Evolutionary conservation across 2,113 vertebrate genomes (phyloP).

Genomic region (Amblyornis subalaris): DNA sequence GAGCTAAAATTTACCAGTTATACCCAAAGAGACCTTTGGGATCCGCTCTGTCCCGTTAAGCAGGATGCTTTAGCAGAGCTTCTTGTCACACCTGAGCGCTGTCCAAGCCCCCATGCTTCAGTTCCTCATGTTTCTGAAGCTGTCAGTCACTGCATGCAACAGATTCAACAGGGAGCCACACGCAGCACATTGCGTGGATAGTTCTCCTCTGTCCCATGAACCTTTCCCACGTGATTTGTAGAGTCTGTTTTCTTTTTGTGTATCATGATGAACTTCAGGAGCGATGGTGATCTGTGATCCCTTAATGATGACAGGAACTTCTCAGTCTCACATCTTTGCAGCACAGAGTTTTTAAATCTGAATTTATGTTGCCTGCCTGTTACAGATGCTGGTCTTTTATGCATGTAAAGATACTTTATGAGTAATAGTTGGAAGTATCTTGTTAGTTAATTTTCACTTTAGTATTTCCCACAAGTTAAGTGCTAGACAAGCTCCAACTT

Average conservation of each 20-base stretch:
- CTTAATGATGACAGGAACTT: neutral
- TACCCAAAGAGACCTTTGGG: neutral
- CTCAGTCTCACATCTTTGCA: neutral
- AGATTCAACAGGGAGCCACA: neutral
- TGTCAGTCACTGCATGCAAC: fast-evolving
- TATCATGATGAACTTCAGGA: neutral
- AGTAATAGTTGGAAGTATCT: neutral
- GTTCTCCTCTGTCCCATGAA: neutral
- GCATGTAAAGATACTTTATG: neutral
- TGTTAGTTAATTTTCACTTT: neutral
- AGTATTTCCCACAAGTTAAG: neutral
- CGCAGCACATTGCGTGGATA: neutral
- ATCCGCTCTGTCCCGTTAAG: neutral
- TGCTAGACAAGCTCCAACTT: neutral
- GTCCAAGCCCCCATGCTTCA: neutral
- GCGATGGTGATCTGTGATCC: neutral
- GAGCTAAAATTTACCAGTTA: neutral
- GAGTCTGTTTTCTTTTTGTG: neutral
- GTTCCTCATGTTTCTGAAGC: neutral
- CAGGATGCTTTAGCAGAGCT: neutral
- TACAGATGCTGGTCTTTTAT: neutral
- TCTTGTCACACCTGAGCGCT: neutral
- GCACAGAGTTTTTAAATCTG: neutral
- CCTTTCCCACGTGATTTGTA: neutral
- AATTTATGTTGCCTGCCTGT: neutral